These are phyloP conservation scores for Psilopsiagon aymara DNA, from an alignment of 2,113 vertebrate genomes.

Conservation along the genomic window DNA sequence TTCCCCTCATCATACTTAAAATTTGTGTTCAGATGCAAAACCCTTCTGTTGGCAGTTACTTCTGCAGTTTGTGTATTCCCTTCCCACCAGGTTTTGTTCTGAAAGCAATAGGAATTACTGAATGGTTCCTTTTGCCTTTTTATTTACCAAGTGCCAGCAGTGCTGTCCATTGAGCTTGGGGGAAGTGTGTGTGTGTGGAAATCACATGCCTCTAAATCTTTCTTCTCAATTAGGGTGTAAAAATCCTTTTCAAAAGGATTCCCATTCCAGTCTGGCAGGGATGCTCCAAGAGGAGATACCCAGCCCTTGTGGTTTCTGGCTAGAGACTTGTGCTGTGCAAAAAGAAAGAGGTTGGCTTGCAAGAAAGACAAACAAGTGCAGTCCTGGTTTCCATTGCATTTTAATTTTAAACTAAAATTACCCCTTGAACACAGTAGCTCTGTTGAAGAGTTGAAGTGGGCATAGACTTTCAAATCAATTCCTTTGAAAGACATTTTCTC, in stretches of 20 bases:
- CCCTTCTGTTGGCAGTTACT: conserved; percentile 13
- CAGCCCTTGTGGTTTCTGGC: neutral
- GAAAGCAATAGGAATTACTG: conserved; percentile 33
- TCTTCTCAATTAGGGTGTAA: conserved; percentile 27
- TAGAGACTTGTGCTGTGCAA: neutral
- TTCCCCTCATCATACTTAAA: neutral
- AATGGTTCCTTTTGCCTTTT: conserved; percentile 47
- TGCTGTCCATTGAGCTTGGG: neutral
- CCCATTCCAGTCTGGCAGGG: neutral
- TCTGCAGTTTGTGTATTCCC: conserved; percentile 10
- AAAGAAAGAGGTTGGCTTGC: neutral
- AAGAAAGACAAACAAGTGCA: neutral
- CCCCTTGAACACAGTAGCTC: neutral
- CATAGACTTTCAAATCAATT: neutral
- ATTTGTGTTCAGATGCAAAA: conserved; percentile 21
- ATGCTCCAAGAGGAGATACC: neutral
- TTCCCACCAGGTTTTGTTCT: conserved; percentile 42
- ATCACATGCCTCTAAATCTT: conserved; percentile 43
- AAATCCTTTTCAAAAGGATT: conserved; percentile 35
- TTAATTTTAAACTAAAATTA: conserved; percentile 42
- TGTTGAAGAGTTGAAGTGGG: neutral
- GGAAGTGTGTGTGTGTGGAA: neutral
- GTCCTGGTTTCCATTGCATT: neutral
- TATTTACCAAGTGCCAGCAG: conserved; percentile 51
- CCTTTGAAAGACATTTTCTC: neutral